phyloP scores from a whole-genome alignment of 2,888 invertebrate species.

The Nephrocerus scutellatus region DNA sequence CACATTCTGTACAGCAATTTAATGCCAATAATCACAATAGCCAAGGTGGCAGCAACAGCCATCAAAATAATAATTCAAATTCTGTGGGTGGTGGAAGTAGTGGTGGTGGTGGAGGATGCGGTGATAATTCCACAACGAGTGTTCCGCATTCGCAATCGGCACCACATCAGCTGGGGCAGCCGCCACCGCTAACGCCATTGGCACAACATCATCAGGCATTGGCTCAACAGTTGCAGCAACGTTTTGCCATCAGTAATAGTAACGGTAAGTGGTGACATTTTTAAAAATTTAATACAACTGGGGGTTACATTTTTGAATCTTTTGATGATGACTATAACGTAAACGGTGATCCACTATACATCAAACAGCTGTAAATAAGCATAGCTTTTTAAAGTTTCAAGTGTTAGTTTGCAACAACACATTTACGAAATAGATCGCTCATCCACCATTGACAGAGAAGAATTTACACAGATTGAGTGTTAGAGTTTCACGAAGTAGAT shows the following conservation, averaged over 20 bases:
- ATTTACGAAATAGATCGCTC: too few species aligned
- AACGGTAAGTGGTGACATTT: constrained; percentile 39
- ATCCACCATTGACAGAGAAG: too few species aligned
- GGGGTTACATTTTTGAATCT: constrained; percentile 1
- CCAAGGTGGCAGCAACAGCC: constrained; percentile 25
- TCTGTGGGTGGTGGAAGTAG: constrained; percentile 16
- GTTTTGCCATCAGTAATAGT: constrained; percentile 50
- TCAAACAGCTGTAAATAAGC: too few species aligned
- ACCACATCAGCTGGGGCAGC: constrained; percentile 44
- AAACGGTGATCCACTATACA: too few species aligned
- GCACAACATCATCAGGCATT: constrained; percentile 57
- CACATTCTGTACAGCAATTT: constrained; percentile 47
- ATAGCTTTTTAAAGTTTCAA: too few species aligned
- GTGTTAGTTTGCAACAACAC: too few species aligned
- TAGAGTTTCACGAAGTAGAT: too few species aligned
- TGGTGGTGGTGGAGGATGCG: constrained; percentile 31
- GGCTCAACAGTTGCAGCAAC: constrained; percentile 57
- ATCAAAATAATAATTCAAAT: constrained; percentile 23
- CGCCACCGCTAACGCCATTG: constrained; percentile 45
- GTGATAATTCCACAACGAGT: constrained; percentile 34
- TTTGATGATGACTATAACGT: too few species aligned
- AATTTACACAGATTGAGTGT: too few species aligned
- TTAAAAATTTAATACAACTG: constrained; percentile 15
- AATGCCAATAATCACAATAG: constrained; percentile 37
- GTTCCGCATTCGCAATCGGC: constrained; percentile 48